phyloP scores from a whole-genome alignment of 2,113 vertebrate species.

The Microcebus griseorufus region DNA sequence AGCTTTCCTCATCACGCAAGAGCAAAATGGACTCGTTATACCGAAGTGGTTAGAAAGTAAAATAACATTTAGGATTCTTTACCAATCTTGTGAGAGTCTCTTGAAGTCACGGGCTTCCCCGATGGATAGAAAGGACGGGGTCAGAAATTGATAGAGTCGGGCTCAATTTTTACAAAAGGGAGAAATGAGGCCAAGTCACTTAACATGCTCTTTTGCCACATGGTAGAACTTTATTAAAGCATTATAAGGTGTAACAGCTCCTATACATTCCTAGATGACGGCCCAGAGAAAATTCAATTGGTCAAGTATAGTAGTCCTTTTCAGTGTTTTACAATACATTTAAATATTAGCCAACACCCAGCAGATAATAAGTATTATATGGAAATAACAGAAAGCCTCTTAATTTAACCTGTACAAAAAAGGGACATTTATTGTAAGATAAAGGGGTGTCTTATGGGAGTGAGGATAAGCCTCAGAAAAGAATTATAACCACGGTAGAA shows the following conservation, averaged over 20 bases:
- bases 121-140: neutral
- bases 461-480: neutral
- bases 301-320: neutral
- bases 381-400: constrained; percentile 52
- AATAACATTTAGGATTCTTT: neutral
- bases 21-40: too few species aligned
- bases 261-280: constrained; percentile 68
- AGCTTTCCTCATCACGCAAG: too few species aligned
- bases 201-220: constrained; percentile 52
- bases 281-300: constrained; percentile 44
- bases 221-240: constrained; percentile 59
- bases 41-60: neutral
- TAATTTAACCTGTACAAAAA: constrained; percentile 20
- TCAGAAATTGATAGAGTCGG: neutral
- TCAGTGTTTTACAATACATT: constrained; percentile 26
- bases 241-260: constrained; percentile 53
- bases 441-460: neutral
- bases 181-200: constrained; percentile 48
- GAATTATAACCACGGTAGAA: neutral
- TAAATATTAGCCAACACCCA: constrained; percentile 29
- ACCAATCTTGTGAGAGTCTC: neutral
- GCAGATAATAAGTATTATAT: neutral
- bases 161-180: neutral
- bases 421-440: constrained; percentile 19
- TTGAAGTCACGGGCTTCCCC: neutral